phyloP scores from a whole-genome alignment of 2,113 vertebrate genomes.

The Zosterops pallidus region DNA sequence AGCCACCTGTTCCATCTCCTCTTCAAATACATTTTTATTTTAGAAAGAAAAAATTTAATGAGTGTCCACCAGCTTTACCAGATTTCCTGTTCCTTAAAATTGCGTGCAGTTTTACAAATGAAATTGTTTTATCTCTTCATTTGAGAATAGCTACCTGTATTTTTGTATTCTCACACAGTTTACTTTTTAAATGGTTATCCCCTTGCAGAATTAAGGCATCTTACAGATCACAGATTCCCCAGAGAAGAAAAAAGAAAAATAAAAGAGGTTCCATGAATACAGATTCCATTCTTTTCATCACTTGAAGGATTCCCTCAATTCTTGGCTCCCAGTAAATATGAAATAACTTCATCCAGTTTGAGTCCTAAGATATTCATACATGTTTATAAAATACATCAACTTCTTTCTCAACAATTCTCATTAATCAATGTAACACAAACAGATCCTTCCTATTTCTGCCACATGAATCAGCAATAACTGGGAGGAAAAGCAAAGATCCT shows the following conservation, averaged over 20 bases:
- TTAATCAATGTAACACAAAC: background rate
- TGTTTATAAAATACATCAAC: background rate
- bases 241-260: background rate
- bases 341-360: background rate
- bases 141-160: background rate
- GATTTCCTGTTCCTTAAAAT: background rate
- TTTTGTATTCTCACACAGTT: background rate
- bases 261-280: rapidly evolving
- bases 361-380: background rate
- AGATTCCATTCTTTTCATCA: background rate
- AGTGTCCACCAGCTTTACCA: background rate
- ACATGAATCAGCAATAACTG: background rate
- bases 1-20: background rate
- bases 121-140: background rate
- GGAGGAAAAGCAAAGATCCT: background rate
- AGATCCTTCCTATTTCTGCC: background rate
- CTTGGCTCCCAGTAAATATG: background rate
- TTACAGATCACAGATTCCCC: background rate
- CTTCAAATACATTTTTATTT: background rate
- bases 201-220: background rate
- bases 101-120: background rate
- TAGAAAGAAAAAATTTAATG: background rate
- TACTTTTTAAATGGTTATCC: background rate
- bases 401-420: background rate
- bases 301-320: background rate